A percentile compares a stretch with the other conserved stretches of the same genome.
Conservation (phyloP, 2,113 vertebrate species). For the Mesocricetus auratus region DNA sequence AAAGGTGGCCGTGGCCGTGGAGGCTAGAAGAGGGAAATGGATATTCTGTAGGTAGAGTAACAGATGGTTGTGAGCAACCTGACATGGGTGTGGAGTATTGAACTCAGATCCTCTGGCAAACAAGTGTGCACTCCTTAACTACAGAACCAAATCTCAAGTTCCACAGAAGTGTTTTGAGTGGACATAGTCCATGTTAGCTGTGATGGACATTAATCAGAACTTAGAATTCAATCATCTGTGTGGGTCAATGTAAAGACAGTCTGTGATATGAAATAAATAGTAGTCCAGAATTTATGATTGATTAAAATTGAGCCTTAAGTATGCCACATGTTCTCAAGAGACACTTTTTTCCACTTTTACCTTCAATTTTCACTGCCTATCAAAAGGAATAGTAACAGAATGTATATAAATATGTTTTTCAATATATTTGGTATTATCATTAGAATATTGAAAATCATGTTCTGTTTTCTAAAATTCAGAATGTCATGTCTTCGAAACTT, state of each 20-base stretch:
- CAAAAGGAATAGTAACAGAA: neutral
- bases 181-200: neutral
- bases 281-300: neutral
- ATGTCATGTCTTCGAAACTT: constrained; percentile 14
- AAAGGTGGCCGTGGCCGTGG: neutral
- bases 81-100: too few species aligned
- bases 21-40: neutral
- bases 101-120: neutral
- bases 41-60: neutral
- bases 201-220: neutral
- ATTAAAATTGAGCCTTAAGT: neutral
- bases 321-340: neutral
- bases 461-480: neutral
- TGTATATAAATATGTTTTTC: neutral
- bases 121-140: too few species aligned
- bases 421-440: neutral
- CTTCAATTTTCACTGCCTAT: neutral
- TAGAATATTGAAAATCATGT: neutral
- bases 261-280: neutral
- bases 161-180: neutral
- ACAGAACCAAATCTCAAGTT: neutral
- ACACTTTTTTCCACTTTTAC: neutral
- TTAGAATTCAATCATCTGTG: neutral
- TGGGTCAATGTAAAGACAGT: neutral
- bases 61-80: neutral